Conservation (phyloP, 2,113 vertebrate species). For the Aythya baeri region DNA sequence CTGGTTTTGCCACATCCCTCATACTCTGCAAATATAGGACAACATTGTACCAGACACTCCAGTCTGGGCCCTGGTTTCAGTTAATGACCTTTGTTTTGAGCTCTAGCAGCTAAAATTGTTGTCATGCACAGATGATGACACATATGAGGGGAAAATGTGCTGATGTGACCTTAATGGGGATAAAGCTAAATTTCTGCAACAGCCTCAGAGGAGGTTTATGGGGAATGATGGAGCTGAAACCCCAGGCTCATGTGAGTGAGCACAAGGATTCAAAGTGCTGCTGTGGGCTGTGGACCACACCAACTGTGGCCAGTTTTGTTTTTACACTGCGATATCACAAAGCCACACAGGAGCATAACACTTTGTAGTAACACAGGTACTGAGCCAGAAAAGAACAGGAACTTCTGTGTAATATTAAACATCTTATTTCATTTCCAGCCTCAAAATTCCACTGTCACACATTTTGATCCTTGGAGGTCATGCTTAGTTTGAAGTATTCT, state of each 20-base stretch:
- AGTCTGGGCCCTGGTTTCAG: background rate
- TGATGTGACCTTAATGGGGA: background rate
- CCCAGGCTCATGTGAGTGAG: background rate
- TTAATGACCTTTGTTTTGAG: background rate
- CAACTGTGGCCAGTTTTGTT: accelerated
- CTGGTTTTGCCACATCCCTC: background rate
- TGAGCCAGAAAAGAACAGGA: background rate
- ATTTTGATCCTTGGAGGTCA: background rate
- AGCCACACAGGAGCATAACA: background rate
- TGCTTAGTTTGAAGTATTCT: background rate
- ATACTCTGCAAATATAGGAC: background rate
- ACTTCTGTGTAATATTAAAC: background rate
- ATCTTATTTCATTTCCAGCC: background rate
- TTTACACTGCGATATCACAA: background rate
- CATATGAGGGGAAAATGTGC: background rate
- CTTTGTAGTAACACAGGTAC: background rate
- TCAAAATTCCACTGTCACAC: background rate
- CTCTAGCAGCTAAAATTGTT: background rate
- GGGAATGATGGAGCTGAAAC: background rate
- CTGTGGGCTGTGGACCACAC: background rate
- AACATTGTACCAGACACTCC: background rate
- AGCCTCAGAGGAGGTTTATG: background rate
- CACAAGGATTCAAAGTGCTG: background rate
- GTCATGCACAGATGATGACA: background rate
- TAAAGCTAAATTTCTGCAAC: background rate